Percentiles rank a stretch among this genome's conserved stretches.
These are phyloP conservation scores for Alces alces DNA, from an alignment of 2,113 vertebrate species.

Conservation along the genomic window DNA sequence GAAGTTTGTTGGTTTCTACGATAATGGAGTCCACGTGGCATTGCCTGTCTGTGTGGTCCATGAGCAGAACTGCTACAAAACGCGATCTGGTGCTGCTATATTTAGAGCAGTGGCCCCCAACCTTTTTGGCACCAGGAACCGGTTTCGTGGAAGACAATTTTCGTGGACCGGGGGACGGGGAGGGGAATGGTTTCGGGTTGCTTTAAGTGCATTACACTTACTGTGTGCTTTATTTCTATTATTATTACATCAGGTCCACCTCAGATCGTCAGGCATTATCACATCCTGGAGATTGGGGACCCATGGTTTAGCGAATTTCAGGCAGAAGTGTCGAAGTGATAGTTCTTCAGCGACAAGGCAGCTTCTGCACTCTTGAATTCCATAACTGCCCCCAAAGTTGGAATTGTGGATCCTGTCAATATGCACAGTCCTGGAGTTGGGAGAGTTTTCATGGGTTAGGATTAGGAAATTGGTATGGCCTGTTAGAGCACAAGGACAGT, in stretches of 20 bases:
- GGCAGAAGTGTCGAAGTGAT: not conserved
- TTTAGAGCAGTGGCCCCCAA: not conserved
- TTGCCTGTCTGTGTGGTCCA: not conserved
- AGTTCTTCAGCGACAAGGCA: not conserved
- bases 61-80: not conserved
- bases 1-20: not conserved
- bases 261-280: not conserved
- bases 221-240: not conserved
- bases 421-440: not conserved
- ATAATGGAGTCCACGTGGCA: not conserved
- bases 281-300: not conserved
- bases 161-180: not conserved
- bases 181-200: not conserved
- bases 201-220: not conserved
- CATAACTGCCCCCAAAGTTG: not conserved
- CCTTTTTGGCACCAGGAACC: not conserved
- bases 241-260: not conserved
- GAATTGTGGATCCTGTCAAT: not conserved
- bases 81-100: not conserved
- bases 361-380: not conserved
- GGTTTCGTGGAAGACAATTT: not conserved
- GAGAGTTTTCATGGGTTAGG: not conserved
- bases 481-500: not conserved
- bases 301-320: not conserved
- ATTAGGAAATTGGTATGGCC: not conserved